A percentile compares a stretch with the other conserved stretches of the same genome.
Evolutionary conservation across 2,113 vertebrate species (phyloP).

Genomic region (Phrynosoma blainvillii): DNA sequence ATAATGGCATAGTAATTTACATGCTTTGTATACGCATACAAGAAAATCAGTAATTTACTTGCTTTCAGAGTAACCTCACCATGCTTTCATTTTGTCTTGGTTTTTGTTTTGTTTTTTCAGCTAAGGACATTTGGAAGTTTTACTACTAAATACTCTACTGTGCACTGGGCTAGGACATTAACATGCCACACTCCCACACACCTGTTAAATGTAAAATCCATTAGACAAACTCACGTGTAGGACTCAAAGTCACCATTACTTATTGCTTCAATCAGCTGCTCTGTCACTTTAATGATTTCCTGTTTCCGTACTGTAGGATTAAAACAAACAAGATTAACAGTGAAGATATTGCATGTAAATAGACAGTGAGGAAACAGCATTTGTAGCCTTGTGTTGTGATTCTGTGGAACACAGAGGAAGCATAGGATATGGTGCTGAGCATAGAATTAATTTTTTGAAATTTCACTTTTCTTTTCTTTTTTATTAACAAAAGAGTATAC

Average conservation of each 20-base stretch:
- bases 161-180: conserved; percentile 16
- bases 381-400: neutral
- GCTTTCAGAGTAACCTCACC: rapidly evolving
- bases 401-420: neutral
- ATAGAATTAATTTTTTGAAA: neutral
- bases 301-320: conserved; percentile 86
- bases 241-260: conserved; percentile 94
- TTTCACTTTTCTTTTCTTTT: too few species aligned
- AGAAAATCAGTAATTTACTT: neutral
- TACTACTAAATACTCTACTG: neutral
- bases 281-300: conserved; percentile 95
- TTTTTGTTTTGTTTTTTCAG: neutral
- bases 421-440: neutral
- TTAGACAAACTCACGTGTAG: conserved; percentile 85
- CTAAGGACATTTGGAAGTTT: neutral
- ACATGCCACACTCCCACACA: too few species aligned
- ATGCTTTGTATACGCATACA: neutral
- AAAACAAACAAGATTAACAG: rapidly evolving
- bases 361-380: conserved; percentile 20
- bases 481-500: too few species aligned
- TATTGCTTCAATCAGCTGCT: conserved; percentile 93
- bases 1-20: neutral
- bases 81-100: too few species aligned
- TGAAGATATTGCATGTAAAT: neutral
- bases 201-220: neutral